Percentiles rank a stretch among this genome's conserved stretches.
Conservation (phyloP, 2,113 vertebrate genomes). For the Origma solitaria region DNA sequence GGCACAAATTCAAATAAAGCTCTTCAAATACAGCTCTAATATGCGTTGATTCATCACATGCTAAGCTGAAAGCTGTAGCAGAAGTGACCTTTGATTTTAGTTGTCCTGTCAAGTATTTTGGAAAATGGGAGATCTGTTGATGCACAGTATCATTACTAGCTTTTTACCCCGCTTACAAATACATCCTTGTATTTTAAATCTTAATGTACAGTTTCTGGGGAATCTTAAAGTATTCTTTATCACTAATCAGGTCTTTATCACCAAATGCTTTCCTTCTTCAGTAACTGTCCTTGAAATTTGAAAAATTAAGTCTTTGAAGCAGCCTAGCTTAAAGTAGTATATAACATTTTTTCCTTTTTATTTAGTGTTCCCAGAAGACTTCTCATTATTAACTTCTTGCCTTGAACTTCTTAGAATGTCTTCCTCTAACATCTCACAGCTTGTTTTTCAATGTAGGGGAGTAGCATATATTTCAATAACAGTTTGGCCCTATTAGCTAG, state of each 20-base stretch:
- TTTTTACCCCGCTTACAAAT: neutral
- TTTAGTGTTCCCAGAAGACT: neutral
- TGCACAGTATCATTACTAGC: neutral
- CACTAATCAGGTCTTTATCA: neutral
- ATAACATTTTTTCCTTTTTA: neutral
- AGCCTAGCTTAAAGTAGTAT: neutral
- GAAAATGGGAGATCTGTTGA: neutral
- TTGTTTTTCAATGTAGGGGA: neutral
- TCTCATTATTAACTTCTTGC: neutral
- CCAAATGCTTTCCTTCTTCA: neutral
- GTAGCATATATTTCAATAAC: neutral
- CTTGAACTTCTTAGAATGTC: neutral
- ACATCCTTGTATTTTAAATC: neutral
- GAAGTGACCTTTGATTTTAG: neutral
- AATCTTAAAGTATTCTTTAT: neutral
- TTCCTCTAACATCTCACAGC: neutral
- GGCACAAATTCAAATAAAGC: neutral
- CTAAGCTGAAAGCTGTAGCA: neutral
- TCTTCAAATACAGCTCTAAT: neutral
- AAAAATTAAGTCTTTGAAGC: neutral
- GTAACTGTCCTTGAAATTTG: neutral
- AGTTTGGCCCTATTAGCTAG: neutral
- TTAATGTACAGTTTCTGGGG: neutral
- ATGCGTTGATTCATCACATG: neutral
- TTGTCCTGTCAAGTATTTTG: neutral